Evolutionary conservation across 2,113 vertebrate species (phyloP).

Genomic region (human): DNA sequence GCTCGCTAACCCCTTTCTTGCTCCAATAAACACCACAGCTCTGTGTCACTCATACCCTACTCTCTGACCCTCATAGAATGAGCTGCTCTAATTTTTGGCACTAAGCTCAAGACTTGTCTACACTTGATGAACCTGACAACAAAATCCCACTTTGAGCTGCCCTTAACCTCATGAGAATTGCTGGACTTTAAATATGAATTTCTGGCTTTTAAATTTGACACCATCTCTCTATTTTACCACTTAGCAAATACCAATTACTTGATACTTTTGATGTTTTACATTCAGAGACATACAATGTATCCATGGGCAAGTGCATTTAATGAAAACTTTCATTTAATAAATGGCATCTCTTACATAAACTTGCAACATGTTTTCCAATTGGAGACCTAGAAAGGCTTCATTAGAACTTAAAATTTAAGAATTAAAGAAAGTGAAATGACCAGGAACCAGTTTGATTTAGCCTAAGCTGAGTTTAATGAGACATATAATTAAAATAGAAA

Average conservation of each 20-base stretch:
- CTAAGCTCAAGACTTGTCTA: background rate
- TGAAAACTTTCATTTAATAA: slow-evolving; percentile 42
- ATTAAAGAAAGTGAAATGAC: slow-evolving; percentile 37
- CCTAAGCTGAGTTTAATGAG: slow-evolving; percentile 39
- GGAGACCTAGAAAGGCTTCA: background rate
- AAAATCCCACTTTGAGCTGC: background rate
- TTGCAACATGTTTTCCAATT: slow-evolving; percentile 22
- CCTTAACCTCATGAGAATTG: background rate
- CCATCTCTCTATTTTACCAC: background rate
- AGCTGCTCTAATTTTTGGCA: background rate
- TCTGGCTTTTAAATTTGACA: background rate
- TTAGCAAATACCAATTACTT: background rate
- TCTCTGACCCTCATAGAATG: background rate
- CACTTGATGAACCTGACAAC: background rate
- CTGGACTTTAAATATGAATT: background rate
- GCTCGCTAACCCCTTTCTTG: background rate
- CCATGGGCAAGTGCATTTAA: slow-evolving; percentile 33
- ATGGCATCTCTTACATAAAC: background rate
- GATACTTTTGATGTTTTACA: background rate
- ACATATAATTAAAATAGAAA: slow-evolving; percentile 53
- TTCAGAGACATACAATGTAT: background rate
- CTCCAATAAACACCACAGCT: background rate
- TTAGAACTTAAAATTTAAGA: slow-evolving; percentile 41
- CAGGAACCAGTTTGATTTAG: background rate
- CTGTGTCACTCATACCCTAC: background rate